Base-by-base conservation (phyloP, 2,797 vertebrate species). In the Loriculus beryllinus region DNA sequence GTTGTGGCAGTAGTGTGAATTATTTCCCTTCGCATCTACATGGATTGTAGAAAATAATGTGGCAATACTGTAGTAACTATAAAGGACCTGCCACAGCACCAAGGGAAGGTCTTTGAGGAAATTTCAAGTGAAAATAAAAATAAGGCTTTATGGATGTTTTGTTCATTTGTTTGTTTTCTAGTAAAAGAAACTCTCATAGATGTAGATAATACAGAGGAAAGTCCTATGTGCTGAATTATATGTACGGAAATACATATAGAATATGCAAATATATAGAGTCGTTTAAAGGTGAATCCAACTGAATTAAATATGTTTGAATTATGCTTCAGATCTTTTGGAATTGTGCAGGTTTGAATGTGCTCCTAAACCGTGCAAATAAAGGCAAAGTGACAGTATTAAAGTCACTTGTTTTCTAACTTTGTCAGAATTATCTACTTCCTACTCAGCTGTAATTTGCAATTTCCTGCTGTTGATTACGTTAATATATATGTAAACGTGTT, bases 391-490 rank as follows among this genome's bases (percentile, higher is more conserved):
- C 40, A 54, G 8, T 87, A 43, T 65, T 71, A 64, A 85, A 70
- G 2, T 62, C 20, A 67, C 42, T 68, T 75, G 10, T 1, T 77
- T 91, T 83, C 91, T 59, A 67, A 83, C 39, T 52, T 90, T 82
- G 57, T 86, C 29, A 22, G 1, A 5, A 76, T 79, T 60, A 79
- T 3, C 47, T 83, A 8, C 56, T 78, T 89, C 59, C 22, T 75
- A 64, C 48, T 93, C 21, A 63, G 42, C 33, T 84, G 28, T 64
- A 93, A 95, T 91, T 88, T 86, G 74, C 83, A 83, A 74, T 88
- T 96, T 91, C 59, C 89, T 92, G n/a, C 11, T 72, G 25, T 48
- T 91, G 43, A 63, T 76, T 67, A 47, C 39, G 43, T 43, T 51
- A 7, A 62, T 28, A 21, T 37, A 80, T 42, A 26, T 75, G 47